Conservation (phyloP, 2,888 invertebrate genomes). For the Artemia sinica region DNA sequence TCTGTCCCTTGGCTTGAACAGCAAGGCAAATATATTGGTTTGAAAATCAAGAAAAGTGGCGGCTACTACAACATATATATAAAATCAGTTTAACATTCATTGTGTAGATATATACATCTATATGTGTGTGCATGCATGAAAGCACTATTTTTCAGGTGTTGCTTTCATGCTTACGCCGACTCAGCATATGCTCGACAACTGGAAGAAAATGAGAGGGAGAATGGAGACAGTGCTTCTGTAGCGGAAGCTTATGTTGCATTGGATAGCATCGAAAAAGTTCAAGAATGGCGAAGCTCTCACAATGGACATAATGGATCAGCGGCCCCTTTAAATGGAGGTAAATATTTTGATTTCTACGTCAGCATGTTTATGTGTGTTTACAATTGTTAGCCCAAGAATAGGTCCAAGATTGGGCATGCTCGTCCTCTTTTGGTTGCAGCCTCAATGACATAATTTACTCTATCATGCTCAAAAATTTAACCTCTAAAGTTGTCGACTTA, state of each 20-base stretch:
- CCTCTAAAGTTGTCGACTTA: too few species aligned
- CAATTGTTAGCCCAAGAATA: too few species aligned
- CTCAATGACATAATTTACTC: too few species aligned
- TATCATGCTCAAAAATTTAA: too few species aligned
- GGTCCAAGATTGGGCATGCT: too few species aligned
- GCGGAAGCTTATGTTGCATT: slow-evolving; percentile 26
- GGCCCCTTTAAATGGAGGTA: slow-evolving; percentile 12
- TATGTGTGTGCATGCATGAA: neutral
- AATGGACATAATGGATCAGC: slow-evolving; percentile 25
- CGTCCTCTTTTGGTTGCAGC: too few species aligned
- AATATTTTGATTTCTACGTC: too few species aligned
- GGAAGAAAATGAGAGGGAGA: slow-evolving; percentile 28
- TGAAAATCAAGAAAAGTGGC: too few species aligned
- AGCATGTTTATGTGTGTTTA: too few species aligned
- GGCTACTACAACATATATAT: too few species aligned
- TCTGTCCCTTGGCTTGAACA: too few species aligned
- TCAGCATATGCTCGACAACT: slow-evolving; percentile 75
- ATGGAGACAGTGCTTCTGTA: slow-evolving; percentile 25
- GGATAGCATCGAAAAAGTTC: slow-evolving; percentile 35
- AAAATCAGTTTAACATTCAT: neutral
- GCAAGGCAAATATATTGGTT: too few species aligned
- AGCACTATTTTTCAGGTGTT: slow-evolving; percentile 39
- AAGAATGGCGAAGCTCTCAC: slow-evolving; percentile 40
- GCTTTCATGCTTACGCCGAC: slow-evolving; percentile 93
- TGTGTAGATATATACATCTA: slow-evolving; percentile 22